These are phyloP conservation scores for Scrobipalpa costella DNA, from an alignment of 2,888 invertebrate species.

Conservation along the genomic window DNA sequence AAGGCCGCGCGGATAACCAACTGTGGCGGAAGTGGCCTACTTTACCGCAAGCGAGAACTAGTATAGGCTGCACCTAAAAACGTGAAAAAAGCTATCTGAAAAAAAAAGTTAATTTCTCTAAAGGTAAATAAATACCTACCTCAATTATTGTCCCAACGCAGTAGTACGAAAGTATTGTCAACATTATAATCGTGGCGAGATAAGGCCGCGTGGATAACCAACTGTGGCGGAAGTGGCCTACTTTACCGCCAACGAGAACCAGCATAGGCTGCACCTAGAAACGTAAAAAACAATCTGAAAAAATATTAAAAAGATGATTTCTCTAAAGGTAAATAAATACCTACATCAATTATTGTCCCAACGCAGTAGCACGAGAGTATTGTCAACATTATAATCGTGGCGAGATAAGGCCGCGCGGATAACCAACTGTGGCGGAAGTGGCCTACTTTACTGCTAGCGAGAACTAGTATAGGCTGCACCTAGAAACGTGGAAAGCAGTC, in stretches of 20 bases:
- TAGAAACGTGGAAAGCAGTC: background rate
- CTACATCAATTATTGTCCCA: background rate
- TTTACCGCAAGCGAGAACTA: constrained; percentile 41
- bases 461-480: constrained; percentile 6
- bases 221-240: constrained; percentile 50
- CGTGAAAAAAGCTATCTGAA: background rate
- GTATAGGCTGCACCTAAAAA: background rate
- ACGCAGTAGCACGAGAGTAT: constrained; percentile 3
- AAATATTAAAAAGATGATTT: no score
- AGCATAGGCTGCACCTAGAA: background rate
- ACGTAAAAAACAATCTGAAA: background rate
- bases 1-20: constrained; percentile 42
- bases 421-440: constrained; percentile 43
- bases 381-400: constrained; percentile 51
- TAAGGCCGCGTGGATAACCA: constrained; percentile 44
- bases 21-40: constrained; percentile 51
- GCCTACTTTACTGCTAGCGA: constrained; percentile 53
- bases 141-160: background rate
- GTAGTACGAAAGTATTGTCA: constrained; percentile 7
- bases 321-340: background rate
- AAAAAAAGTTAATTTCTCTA: background rate
- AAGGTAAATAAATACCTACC: no score
- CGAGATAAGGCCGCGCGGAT: constrained; percentile 46
- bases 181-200: constrained; percentile 55
- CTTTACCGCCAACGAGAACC: constrained; percentile 42